These are phyloP conservation scores for Myopa testacea DNA, from an alignment of 2,888 invertebrate genomes.

Conservation along the genomic window DNA sequence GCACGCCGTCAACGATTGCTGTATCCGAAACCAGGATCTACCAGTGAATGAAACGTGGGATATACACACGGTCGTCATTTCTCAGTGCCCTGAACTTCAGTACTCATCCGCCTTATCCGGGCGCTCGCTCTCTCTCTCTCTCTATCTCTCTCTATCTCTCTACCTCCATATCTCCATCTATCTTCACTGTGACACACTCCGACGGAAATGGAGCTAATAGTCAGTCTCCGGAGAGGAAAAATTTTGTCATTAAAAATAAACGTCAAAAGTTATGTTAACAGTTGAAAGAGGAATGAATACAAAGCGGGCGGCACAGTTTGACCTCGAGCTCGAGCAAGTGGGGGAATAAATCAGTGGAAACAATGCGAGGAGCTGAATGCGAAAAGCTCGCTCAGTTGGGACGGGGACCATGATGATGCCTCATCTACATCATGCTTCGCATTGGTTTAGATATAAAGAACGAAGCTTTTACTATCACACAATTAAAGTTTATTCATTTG, in stretches of 20 bases:
- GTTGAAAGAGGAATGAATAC: background rate
- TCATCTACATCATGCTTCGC: background rate
- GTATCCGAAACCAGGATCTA: background rate
- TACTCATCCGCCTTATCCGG: conserved; percentile 36
- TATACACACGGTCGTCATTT: background rate
- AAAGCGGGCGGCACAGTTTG: background rate
- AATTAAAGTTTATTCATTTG: background rate
- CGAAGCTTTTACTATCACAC: background rate
- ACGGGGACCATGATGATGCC: too few species aligned
- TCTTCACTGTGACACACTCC: too few species aligned
- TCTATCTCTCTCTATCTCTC: too few species aligned
- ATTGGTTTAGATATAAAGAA: background rate
- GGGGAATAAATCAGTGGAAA: background rate
- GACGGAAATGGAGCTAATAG: conserved; percentile 61
- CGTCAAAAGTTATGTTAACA: conserved; percentile 52
- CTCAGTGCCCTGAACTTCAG: conserved; percentile 1
- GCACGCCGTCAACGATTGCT: conserved; percentile 38
- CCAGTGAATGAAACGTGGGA: conserved; percentile 19
- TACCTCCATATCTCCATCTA: too few species aligned
- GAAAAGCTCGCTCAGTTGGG: too few species aligned
- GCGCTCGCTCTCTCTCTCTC: conserved; percentile 35
- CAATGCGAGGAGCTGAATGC: background rate
- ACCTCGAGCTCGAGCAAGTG: background rate
- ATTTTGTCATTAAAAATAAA: conserved; percentile 60
- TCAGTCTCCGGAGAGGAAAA: conserved; percentile 63